Conservation (phyloP, 2,113 vertebrate genomes). For the Thymallus thymallus region DNA sequence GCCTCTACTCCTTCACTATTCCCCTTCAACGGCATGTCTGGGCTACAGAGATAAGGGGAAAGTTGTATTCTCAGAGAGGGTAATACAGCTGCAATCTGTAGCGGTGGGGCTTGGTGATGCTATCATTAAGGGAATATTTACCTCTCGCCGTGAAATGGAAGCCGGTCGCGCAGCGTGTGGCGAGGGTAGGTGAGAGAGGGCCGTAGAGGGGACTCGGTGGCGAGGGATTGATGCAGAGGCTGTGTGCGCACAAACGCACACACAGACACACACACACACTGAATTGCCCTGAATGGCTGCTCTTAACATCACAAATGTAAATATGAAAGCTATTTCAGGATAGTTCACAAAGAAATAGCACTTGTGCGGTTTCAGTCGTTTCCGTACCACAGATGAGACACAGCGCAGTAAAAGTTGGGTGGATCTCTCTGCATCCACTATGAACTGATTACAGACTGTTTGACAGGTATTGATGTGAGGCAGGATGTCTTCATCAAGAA, state of each 20-base stretch:
- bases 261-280: not conserved
- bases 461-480: not conserved
- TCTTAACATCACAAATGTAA: no score
- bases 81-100: slow-evolving; percentile 55
- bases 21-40: slow-evolving; percentile 46
- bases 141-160: slow-evolving; percentile 55
- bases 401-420: no score
- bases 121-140: slow-evolving; percentile 69
- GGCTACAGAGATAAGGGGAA: slow-evolving; percentile 65
- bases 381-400: no score
- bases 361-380: no score
- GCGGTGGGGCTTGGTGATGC: slow-evolving; percentile 47
- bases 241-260: not conserved
- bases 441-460: no score
- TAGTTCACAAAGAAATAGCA: no score
- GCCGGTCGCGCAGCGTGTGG: slow-evolving; percentile 20
- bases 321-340: no score
- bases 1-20: not conserved
- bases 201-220: not conserved
- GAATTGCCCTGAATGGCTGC: not conserved
- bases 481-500: not conserved
- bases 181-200: not conserved
- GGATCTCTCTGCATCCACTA: no score
- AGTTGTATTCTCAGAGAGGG: slow-evolving; percentile 51
- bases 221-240: not conserved